Percentiles rank a stretch among this genome's conserved stretches.
These are phyloP conservation scores for Sinocyclocheilus maitianheensis DNA, from an alignment of 2,113 vertebrate species.

Conservation along the genomic window DNA sequence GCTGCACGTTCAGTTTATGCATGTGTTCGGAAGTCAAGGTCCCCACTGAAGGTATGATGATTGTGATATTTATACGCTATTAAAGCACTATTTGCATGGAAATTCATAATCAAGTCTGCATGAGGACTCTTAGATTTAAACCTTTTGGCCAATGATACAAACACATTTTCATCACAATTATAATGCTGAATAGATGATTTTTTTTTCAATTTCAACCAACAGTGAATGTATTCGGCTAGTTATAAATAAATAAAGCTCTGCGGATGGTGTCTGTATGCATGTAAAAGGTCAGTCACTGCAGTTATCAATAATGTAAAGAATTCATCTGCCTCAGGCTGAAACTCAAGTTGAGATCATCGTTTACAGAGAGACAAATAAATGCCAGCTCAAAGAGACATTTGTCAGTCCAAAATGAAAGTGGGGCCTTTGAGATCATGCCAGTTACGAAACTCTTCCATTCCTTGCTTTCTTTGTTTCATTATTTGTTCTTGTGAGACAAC, in stretches of 20 bases:
- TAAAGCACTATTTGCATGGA: neutral
- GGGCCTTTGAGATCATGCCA: slow-evolving; percentile 23
- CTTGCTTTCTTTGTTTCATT: neutral
- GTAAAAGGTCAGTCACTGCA: slow-evolving; percentile 56
- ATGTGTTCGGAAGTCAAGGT: slow-evolving; percentile 22
- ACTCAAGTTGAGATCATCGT: slow-evolving; percentile 46
- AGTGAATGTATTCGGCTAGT: slow-evolving; percentile 32
- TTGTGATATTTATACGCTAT: neutral
- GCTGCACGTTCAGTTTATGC: neutral
- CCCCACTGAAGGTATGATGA: neutral
- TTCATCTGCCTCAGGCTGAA: slow-evolving; percentile 47
- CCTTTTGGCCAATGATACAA: neutral
- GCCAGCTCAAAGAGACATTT: slow-evolving; percentile 44
- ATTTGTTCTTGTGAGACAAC: neutral
- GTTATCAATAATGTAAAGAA: slow-evolving; percentile 59
- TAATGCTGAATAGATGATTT: neutral
- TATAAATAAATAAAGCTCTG: slow-evolving; percentile 56
- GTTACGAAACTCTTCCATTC: neutral
- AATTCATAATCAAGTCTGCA: neutral
- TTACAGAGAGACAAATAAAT: slow-evolving; percentile 58
- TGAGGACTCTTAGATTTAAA: neutral
- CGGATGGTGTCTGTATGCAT: slow-evolving; percentile 48
- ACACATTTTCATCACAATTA: neutral
- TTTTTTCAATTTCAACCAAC: slow-evolving; percentile 26
- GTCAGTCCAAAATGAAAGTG: slow-evolving; percentile 24